phyloP scores from a whole-genome alignment of 1,140 invertebrate genomes.

The Bombus waltoni region DNA sequence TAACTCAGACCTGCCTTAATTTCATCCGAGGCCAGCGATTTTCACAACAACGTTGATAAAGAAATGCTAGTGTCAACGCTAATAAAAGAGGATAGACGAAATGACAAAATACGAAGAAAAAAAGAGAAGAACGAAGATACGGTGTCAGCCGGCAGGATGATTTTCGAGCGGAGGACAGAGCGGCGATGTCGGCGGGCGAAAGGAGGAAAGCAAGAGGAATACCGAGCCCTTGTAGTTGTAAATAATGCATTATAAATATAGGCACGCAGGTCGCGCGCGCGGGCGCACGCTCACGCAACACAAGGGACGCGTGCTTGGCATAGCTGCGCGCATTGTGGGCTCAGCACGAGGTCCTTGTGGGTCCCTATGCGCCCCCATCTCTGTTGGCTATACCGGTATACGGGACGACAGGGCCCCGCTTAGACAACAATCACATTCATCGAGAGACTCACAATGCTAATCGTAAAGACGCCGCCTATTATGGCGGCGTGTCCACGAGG shows the following conservation, averaged over 20 bases:
- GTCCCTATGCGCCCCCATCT: conserved; percentile 57
- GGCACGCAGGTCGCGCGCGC: conserved; percentile 74
- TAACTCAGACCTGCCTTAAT: no score
- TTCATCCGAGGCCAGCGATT: neutral
- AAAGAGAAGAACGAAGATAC: neutral
- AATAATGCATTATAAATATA: conserved; percentile 82
- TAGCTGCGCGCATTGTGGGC: conserved; percentile 79
- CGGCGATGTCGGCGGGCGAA: conserved; percentile 18
- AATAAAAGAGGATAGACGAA: no score
- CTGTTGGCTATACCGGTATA: conserved; percentile 65
- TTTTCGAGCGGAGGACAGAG: conserved; percentile 20
- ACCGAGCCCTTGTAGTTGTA: conserved; percentile 76
- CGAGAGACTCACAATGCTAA: conserved; percentile 81
- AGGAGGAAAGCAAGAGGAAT: conserved; percentile 50
- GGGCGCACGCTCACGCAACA: conserved; percentile 71
- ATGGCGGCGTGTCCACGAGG: conserved; percentile 72
- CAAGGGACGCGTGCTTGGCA: conserved; percentile 81
- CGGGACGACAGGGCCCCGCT: conserved; percentile 71
- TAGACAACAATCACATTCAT: conserved; percentile 83
- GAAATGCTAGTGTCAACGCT: no score
- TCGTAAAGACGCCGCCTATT: conserved; percentile 83
- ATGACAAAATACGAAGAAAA: neutral
- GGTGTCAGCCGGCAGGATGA: conserved; percentile 7
- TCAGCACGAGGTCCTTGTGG: conserved; percentile 76
- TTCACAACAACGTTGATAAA: no score